phyloP scores from a whole-genome alignment of 2,888 invertebrate species.

The Andrena marginata region DNA sequence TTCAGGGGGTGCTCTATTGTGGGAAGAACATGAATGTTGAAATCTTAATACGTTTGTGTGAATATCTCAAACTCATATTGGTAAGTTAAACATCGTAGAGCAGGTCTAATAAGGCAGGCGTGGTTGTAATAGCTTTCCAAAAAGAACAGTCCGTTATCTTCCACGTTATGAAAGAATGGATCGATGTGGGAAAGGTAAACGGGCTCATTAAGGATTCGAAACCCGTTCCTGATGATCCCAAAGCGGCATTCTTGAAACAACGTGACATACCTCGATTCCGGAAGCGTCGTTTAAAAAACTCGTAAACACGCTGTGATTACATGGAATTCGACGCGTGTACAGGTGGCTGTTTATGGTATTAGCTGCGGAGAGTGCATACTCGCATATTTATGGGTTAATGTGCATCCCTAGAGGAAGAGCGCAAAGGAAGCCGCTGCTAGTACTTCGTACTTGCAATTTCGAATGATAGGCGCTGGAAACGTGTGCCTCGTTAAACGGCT shows the following conservation, averaged over 20 bases:
- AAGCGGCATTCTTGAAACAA: conserved; percentile 24
- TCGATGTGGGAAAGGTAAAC: background rate
- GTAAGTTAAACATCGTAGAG: background rate
- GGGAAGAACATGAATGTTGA: no score
- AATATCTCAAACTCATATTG: background rate
- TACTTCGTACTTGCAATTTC: conserved; percentile 17
- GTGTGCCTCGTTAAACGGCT: background rate
- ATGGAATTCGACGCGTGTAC: background rate
- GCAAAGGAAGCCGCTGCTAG: conserved; percentile 13
- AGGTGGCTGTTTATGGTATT: background rate
- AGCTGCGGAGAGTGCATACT: conserved; percentile 2
- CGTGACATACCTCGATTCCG: conserved; percentile 13
- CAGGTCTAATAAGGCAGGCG: background rate
- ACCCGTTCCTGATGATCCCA: conserved; percentile 17
- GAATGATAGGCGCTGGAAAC: background rate
- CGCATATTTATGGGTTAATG: conserved; percentile 24
- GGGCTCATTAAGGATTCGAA: conserved; percentile 22
- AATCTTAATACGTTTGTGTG: background rate
- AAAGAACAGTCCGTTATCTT: background rate
- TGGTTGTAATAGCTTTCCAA: background rate
- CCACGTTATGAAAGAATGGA: background rate
- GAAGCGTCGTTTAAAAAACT: conserved; percentile 20
- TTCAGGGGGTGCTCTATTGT: no score
- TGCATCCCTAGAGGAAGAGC: background rate
- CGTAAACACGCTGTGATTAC: conserved; percentile 18